These are phyloP conservation scores for Copidosoma aretas DNA, from an alignment of 2,888 invertebrate species.

Conservation along the genomic window DNA sequence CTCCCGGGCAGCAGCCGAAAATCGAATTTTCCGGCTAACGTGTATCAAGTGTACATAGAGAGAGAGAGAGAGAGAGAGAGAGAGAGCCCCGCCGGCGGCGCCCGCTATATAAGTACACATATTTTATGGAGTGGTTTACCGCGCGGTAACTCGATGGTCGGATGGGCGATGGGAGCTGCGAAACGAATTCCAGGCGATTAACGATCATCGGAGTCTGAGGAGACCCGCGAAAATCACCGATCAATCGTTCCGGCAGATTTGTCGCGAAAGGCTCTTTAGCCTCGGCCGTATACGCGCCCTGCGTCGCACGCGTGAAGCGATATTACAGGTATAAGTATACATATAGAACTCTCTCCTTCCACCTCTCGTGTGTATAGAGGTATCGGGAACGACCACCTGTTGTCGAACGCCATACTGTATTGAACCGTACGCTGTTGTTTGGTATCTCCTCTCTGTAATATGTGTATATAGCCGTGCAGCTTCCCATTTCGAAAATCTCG, in stretches of 20 bases:
- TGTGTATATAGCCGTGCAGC: neutral
- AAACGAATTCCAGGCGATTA: constrained; percentile 11
- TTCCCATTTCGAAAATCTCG: neutral
- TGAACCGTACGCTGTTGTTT: constrained; percentile 4
- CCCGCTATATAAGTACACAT: too few species aligned
- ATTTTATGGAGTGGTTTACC: too few species aligned
- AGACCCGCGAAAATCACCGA: constrained; percentile 14
- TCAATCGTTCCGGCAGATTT: constrained; percentile 29
- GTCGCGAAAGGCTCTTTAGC: constrained; percentile 8
- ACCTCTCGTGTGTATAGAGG: too few species aligned
- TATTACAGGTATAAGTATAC: too few species aligned
- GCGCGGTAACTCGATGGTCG: neutral
- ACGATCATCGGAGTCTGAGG: neutral
- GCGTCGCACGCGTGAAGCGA: neutral
- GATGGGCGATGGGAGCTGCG: neutral
- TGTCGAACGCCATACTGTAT: too few species aligned
- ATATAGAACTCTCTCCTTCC: too few species aligned
- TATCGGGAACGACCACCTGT: constrained; percentile 22
- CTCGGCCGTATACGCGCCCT: neutral
- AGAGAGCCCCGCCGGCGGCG: neutral
- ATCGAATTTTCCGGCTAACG: too few species aligned
- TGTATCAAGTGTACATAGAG: too few species aligned
- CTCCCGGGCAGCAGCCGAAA: too few species aligned
- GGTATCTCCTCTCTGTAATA: too few species aligned
- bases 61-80: neutral